A percentile compares a stretch with the other conserved stretches of the same genome.
Evolutionary conservation across 2,113 vertebrate genomes (phyloP).

Genomic region (Salminus brasiliensis): DNA sequence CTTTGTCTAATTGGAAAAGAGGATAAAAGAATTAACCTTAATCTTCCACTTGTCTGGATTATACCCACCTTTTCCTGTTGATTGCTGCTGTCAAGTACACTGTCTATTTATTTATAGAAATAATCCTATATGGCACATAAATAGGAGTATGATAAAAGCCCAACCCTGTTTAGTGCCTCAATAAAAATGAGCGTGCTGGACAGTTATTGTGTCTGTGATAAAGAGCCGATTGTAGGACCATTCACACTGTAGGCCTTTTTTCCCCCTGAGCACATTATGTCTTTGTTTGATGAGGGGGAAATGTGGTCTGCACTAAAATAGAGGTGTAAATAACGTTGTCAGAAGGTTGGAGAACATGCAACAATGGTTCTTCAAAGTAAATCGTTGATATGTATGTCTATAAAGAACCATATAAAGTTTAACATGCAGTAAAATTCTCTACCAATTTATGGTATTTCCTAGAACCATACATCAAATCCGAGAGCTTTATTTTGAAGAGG

Average conservation of each 20-base stretch:
- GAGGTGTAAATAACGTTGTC: too few species aligned
- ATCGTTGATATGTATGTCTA: too few species aligned
- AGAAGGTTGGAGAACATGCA: too few species aligned
- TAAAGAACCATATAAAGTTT: too few species aligned
- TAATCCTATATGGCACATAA: constrained; percentile 65
- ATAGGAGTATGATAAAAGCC: constrained; percentile 60
- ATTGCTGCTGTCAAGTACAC: constrained; percentile 39
- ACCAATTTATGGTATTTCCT: too few species aligned
- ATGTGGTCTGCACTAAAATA: not conserved
- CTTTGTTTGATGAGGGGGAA: not conserved
- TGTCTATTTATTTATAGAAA: constrained; percentile 60
- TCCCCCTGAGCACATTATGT: not conserved
- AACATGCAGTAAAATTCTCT: too few species aligned
- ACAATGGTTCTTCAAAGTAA: too few species aligned
- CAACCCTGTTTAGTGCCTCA: constrained; percentile 38
- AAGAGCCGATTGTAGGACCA: too few species aligned
- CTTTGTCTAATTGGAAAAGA: too few species aligned
- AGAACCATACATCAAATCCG: too few species aligned
- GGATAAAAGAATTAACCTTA: constrained; percentile 58
- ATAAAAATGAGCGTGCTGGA: not conserved
- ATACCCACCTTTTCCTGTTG: constrained; percentile 42
- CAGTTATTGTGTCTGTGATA: constrained; percentile 12
- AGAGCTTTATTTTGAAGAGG: too few species aligned
- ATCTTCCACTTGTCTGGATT: constrained; percentile 4
- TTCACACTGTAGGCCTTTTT: not conserved